These are phyloP conservation scores for Caenorhabditis becei DNA, from an alignment of 2,888 invertebrate genomes.

Conservation along the genomic window DNA sequence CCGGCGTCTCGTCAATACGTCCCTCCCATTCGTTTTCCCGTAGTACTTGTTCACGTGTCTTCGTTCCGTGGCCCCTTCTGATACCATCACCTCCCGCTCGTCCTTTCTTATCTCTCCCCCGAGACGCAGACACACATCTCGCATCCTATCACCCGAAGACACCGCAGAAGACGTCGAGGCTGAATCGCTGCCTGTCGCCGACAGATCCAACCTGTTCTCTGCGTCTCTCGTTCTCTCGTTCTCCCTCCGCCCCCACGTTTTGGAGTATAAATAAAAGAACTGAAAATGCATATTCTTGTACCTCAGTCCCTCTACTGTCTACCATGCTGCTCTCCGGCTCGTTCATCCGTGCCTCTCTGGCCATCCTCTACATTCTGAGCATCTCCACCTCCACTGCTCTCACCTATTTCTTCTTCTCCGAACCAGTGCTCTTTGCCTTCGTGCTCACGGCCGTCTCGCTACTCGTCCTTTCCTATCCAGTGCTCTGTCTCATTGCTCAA, in stretches of 20 bases:
- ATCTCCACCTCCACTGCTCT: constrained; percentile 16
- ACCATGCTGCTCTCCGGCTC: constrained; percentile 34
- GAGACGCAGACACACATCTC: constrained; percentile 16
- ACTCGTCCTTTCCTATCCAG: constrained; percentile 36
- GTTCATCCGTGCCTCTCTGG: constrained; percentile 30
- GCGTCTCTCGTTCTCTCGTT: constrained; percentile 13
- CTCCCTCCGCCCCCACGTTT: constrained; percentile 41
- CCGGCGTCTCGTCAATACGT: not conserved
- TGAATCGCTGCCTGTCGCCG: constrained; percentile 50
- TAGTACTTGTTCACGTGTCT: constrained; percentile 30
- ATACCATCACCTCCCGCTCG: constrained; percentile 2
- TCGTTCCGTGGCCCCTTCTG: not conserved
- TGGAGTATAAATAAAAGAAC: constrained; percentile 25
- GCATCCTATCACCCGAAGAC: constrained; percentile 49
- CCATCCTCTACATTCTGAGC: constrained; percentile 24
- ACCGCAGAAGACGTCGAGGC: constrained; percentile 55
- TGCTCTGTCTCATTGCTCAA: constrained; percentile 33
- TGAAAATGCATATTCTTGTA: constrained; percentile 28
- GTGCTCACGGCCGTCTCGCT: constrained; percentile 44
- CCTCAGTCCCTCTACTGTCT: not conserved
- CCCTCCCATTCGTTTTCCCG: not conserved
- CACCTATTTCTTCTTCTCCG: constrained; percentile 42
- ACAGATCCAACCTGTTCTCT: constrained; percentile 60
- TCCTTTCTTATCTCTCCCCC: not conserved
- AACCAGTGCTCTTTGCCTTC: constrained; percentile 45